A percentile compares a stretch with the other conserved stretches of the same genome.
phyloP scores from a whole-genome alignment of 2,888 invertebrate genomes.

The Balanococcus diminutus region DNA sequence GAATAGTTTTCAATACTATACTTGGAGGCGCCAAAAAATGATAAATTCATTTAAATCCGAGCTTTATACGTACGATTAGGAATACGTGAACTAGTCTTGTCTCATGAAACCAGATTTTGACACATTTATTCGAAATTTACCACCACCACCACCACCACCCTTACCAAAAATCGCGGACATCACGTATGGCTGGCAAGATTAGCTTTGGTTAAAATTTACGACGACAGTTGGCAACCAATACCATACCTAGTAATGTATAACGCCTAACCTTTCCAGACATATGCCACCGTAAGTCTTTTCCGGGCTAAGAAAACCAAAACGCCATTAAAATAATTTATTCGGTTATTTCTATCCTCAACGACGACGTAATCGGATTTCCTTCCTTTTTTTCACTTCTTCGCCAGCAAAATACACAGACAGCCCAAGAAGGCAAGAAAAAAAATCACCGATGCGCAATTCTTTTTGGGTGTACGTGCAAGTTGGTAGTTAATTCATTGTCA shows the following conservation, averaged over 20 bases:
- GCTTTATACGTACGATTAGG: too few species aligned
- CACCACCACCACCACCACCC: too few species aligned
- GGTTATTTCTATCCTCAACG: background rate
- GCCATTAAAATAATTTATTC: constrained; percentile 33
- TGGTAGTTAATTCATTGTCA: background rate
- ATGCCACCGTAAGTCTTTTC: constrained; percentile 19
- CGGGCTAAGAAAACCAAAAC: constrained; percentile 31
- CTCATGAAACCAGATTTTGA: background rate
- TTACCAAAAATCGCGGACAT: background rate
- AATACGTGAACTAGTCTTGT: background rate
- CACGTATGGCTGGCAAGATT: constrained; percentile 5
- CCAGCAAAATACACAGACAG: background rate
- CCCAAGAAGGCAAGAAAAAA: background rate
- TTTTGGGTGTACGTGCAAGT: background rate
- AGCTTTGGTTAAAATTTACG: background rate
- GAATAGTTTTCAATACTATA: too few species aligned
- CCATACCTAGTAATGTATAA: background rate
- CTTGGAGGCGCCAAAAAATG: too few species aligned
- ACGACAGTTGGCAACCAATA: constrained; percentile 24
- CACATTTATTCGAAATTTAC: background rate
- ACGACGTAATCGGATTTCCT: constrained; percentile 1
- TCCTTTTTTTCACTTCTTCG: background rate
- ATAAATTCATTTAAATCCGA: too few species aligned
- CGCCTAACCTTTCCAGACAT: background rate
- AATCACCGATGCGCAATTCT: background rate